Conservation (phyloP, 2,113 vertebrate species). For the Brachionichthys hirsutus region DNA sequence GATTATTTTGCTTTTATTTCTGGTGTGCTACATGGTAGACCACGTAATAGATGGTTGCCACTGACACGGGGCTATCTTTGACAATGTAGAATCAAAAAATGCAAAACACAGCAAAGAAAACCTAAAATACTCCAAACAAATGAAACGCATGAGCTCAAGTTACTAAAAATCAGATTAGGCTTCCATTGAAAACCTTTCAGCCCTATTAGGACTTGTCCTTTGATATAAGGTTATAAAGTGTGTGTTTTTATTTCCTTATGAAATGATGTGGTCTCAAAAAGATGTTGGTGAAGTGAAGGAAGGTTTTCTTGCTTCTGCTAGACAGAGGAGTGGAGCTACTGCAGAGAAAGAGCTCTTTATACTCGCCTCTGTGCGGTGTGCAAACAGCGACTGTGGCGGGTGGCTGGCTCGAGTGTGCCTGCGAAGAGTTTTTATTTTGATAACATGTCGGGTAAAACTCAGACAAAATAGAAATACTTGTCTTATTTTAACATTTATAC, state of each 20-base stretch:
- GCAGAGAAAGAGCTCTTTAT: constrained; percentile 77
- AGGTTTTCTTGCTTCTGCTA: constrained; percentile 40
- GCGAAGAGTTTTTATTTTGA: constrained; percentile 72
- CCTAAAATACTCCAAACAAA: constrained; percentile 13
- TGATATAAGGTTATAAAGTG: constrained; percentile 19
- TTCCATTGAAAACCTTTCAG: constrained; percentile 13
- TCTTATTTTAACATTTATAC: no score
- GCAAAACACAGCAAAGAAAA: background rate
- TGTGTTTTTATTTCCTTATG: constrained; percentile 2
- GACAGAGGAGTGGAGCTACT: constrained; percentile 28
- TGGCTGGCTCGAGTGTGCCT: constrained; percentile 65
- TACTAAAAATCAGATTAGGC: background rate
- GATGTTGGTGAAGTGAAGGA: constrained; percentile 37
- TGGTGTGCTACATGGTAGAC: constrained; percentile 42
- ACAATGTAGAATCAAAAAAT: constrained; percentile 2
- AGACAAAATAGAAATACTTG: no score
- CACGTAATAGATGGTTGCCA: constrained; percentile 50
- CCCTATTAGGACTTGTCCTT: background rate
- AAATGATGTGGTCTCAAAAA: constrained; percentile 30
- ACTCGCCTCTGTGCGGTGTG: constrained; percentile 49
- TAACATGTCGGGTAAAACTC: constrained; percentile 48
- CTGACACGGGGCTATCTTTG: constrained; percentile 16
- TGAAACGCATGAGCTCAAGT: constrained; percentile 15
- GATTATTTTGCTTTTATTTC: constrained; percentile 43
- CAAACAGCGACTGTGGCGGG: constrained; percentile 67